Base-by-base conservation (phyloP, 1,140 invertebrate species). In the Procambarus clarkii region DNA sequence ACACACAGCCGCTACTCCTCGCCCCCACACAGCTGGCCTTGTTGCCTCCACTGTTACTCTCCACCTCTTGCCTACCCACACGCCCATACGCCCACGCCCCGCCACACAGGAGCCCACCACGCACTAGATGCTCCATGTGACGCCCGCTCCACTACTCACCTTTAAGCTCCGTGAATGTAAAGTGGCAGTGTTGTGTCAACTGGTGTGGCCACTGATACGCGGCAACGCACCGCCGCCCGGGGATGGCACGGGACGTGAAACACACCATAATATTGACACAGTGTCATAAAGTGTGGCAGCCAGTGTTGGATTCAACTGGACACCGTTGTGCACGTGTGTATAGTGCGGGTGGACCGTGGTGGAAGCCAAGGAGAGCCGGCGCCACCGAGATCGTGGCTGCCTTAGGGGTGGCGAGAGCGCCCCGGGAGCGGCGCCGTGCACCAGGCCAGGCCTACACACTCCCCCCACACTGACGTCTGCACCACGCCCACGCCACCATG, bases 211-310 rank as follows among this genome's bases (percentile, higher is more conserved):
- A 81, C 71, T 71, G 45, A 48, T 54, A 64, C 79, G 60, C 79
- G n/a, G 64, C 60, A 60, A 24, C 50, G 54, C 80, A 71, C 69
- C 50, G 45, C 80, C 45, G 64, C 60, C 69, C 79, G 87, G 79
- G 87, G 80, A 89, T 89, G 87, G 87, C 87, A 83, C 71, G 60
- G 79, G 87, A 89, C 86, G 86, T 88, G 86, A 88, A 78, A 88
- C 87, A 80, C 77, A 79, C 79, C 24, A 81, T 46, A 50, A 64
- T 81, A 81, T 74, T 89, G 71, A 89, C 78, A 64, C 79, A 24
- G 79, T 81, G 79, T 82, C 78, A 71, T 15, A 76, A 81, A 81
- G 58, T 76, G 45, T 58, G 54, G 74, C 24, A 34, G n/a, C 74
- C 34, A 45, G 74, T 76, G 48, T 78, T 60, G 69, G 24, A 74